Conservation (phyloP, 1,140 invertebrate genomes). For the Neodiprion virginianus region DNA sequence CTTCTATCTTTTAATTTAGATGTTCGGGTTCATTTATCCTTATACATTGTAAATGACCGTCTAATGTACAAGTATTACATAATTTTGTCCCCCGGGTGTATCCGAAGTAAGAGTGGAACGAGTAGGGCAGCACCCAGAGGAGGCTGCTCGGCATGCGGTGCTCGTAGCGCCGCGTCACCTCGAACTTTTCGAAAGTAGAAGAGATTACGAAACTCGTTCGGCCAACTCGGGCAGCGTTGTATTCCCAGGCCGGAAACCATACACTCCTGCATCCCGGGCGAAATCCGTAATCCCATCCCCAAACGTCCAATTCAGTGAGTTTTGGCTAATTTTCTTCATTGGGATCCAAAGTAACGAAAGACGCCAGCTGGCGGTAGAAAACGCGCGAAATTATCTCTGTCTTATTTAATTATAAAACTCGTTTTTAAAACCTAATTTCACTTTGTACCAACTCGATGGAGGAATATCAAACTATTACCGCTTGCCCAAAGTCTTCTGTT, state of each 20-base stretch:
- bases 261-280: background rate
- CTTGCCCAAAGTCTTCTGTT: no score
- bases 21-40: no score
- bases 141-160: background rate
- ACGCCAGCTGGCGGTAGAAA: no score
- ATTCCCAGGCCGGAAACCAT: background rate
- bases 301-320: background rate
- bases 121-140: background rate
- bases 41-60: no score
- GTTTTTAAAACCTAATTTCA: no score
- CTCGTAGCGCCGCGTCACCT: background rate
- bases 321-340: background rate
- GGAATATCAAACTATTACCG: no score
- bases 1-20: no score
- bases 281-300: background rate
- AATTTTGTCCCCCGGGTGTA: background rate
- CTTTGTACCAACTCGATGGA: no score
- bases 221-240: background rate
- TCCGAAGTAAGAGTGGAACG: background rate
- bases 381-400: no score
- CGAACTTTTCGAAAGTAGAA: background rate
- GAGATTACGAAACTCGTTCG: slow-evolving; percentile 7
- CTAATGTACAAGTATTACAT: no score
- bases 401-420: no score
- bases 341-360: background rate